Evolutionary conservation across 2,797 vertebrate species (phyloP), one percentile per base, ranked within the genome.

Genomic region (Myotis daubentonii): DNA sequence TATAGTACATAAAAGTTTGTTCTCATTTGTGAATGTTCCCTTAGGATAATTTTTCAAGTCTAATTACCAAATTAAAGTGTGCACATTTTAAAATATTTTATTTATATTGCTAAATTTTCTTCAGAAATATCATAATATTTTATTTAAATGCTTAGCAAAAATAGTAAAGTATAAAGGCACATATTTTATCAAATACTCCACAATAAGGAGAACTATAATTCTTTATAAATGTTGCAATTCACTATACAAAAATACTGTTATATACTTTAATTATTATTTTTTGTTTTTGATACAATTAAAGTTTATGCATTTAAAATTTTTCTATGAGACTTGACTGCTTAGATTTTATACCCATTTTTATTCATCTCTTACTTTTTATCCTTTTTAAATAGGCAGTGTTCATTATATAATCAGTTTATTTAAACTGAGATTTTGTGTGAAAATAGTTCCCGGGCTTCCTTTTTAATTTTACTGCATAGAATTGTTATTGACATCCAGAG

Each of bases 11-110:
- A 79, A 83, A 68, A 71, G 74, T 95, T 44, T 84, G 28, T 92
- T 92, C 23, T 76, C 60, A 70, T 84, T n/a, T 75, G 8, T 82
- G 33, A 74, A 81, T 90, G 12, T 82, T 89, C 12, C 86, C 47
- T 83, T 74, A 87, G 74, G 78, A 44, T 70, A 84, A 79, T 87
- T 87, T 94, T 87, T 12, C 51, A 89, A 55, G 13, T 68, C 92
- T 36, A 87, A 55, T 94, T 90, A 74, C 16, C 57, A 75, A 87
- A 11, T 80, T 87, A 90, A 90, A 94, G 55, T 87, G 9, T 79
- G 79, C 49, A 80, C n/a, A 90, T 87, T 74, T 90, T 41, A 62
- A 93, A 94, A 53, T 87, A 25, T 89, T 86, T 87, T 53, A 83
- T 74, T 87, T 80, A 84, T 62, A 65, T 87, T 47, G 36, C 36